These are phyloP conservation scores for Hydractinia symbiolongicarpus DNA, from an alignment of 30 jellyfish, hydroid and myxozoan species.

Conservation along the genomic window DNA sequence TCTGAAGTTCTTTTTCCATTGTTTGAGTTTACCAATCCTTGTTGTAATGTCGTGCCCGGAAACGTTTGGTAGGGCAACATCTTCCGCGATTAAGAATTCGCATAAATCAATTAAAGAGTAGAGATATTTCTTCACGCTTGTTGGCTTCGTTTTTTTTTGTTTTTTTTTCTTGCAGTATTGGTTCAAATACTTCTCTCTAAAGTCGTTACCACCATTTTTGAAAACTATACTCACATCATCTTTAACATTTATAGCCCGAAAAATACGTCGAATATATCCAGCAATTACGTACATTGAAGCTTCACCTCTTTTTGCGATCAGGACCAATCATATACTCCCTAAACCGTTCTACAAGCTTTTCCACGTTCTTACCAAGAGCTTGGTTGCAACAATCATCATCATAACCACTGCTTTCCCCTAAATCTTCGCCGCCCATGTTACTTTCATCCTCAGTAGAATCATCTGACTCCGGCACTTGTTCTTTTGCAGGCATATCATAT, in stretches of 20 bases:
- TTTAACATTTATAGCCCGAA: not conserved
- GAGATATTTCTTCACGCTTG: constrained; percentile 9
- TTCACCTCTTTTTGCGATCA: not conserved
- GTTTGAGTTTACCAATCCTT: not conserved
- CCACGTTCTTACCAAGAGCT: constrained; percentile 2
- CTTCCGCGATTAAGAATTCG: not conserved
- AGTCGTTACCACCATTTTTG: not conserved
- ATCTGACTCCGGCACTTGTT: too few species aligned
- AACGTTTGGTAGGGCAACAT: not conserved
- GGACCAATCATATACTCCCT: constrained; percentile 8
- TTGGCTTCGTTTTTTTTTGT: not conserved
- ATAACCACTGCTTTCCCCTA: too few species aligned
- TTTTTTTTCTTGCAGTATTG: not conserved
- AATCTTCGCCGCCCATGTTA: too few species aligned
- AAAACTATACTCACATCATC: not conserved
- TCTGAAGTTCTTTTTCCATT: constrained; percentile 11
- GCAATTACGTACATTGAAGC: not conserved
- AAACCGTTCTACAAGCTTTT: not conserved
- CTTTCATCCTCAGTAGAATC: too few species aligned
- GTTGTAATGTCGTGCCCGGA: not conserved
- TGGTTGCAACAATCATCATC: too few species aligned
- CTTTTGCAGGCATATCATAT: too few species aligned
- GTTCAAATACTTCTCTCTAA: not conserved
- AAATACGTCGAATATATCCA: not conserved
- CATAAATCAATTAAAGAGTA: not conserved